A percentile compares a stretch with the other conserved stretches of the same genome.
Conservation (phyloP, 2,797 vertebrate genomes). For the Lithobates pipiens region DNA sequence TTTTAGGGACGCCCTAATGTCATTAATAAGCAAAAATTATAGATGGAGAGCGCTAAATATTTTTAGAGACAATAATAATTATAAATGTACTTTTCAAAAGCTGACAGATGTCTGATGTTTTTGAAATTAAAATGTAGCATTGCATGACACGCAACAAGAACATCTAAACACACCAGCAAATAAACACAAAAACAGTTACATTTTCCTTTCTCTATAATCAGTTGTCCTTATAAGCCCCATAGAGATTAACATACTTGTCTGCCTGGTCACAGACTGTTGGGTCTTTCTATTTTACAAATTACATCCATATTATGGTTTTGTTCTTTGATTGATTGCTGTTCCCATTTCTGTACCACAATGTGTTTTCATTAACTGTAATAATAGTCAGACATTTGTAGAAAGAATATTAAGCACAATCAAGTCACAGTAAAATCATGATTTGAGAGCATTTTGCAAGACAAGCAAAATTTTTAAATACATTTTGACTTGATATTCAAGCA, state of each 20-base stretch:
- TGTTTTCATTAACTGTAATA: slow-evolving; percentile 6
- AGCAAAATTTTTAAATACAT: too few species aligned
- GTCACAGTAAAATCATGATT: neutral
- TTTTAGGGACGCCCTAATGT: too few species aligned
- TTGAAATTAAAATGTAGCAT: neutral
- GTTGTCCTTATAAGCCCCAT: neutral
- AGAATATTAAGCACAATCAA: neutral
- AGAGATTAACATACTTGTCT: neutral
- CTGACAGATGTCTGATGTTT: too few species aligned
- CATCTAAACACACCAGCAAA: neutral
- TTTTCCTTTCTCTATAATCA: neutral
- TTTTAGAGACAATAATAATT: too few species aligned
- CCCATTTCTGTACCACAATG: neutral
- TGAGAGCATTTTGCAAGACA: too few species aligned
- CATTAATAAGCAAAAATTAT: too few species aligned
- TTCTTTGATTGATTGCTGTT: neutral
- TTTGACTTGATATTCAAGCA: too few species aligned
- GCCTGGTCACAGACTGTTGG: neutral
- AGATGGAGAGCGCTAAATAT: too few species aligned
- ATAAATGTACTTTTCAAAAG: too few species aligned
- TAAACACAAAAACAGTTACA: neutral
- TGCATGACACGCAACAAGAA: neutral
- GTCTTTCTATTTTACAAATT: neutral
- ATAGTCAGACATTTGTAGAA: neutral
- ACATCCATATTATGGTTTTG: too few species aligned